Conservation (phyloP, 2,888 invertebrate genomes). For the Myathropa florea region DNA sequence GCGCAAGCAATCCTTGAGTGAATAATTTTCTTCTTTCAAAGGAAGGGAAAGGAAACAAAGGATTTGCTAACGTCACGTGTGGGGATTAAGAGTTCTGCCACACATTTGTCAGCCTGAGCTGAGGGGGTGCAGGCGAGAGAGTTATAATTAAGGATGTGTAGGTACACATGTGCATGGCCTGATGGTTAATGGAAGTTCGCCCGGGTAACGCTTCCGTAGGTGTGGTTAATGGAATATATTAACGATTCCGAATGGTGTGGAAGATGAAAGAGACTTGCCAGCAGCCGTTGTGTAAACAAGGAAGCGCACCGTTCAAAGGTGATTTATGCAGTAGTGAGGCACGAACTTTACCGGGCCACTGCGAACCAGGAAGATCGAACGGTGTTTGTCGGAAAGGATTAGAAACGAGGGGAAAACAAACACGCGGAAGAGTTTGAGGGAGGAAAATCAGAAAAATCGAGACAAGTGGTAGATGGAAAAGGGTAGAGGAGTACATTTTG, state of each 20-base stretch:
- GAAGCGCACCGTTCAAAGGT: background rate
- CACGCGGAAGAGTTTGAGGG: background rate
- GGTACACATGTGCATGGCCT: background rate
- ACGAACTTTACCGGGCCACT: background rate
- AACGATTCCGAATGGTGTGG: background rate
- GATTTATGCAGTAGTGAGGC: background rate
- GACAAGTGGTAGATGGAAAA: too few species aligned
- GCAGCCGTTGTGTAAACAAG: slow-evolving; percentile 5
- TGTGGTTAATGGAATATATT: slow-evolving; percentile 35
- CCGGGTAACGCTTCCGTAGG: slow-evolving; percentile 5
- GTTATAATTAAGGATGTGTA: slow-evolving; percentile 35
- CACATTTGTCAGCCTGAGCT: background rate
- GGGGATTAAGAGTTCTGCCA: background rate
- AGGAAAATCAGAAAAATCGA: background rate
- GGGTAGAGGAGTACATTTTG: too few species aligned
- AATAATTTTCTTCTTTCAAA: slow-evolving; percentile 9
- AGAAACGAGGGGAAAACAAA: background rate
- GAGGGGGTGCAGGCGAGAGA: background rate
- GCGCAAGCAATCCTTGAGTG: slow-evolving; percentile 12
- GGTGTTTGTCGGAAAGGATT: background rate
- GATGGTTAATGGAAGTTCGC: background rate
- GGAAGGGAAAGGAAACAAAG: slow-evolving; percentile 4
- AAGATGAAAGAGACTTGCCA: background rate
- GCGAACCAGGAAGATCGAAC: background rate
- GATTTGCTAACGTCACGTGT: slow-evolving; percentile 17